These are phyloP conservation scores for Steatocranus sp. DNA, from an alignment of 2,797 vertebrate genomes.

Conservation along the genomic window DNA sequence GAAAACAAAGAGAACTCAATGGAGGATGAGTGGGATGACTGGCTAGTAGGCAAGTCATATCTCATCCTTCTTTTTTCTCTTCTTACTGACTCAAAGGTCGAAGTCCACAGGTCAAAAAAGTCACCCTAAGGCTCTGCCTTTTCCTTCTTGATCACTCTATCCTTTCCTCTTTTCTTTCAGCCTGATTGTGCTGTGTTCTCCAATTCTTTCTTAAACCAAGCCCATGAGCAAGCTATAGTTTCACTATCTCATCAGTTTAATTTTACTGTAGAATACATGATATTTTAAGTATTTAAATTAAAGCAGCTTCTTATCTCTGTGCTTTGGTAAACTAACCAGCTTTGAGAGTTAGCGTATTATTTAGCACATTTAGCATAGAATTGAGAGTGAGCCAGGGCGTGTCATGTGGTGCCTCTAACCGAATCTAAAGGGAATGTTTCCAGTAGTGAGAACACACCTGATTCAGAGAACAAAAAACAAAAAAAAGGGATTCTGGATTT, in stretches of 20 bases:
- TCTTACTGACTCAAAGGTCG: constrained; percentile 41
- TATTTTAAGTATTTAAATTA: neutral
- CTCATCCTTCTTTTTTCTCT: constrained; percentile 5
- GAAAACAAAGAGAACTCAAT: neutral
- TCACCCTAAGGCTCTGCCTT: neutral
- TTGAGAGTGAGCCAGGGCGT: rapidly evolving
- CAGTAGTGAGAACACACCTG: neutral
- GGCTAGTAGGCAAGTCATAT: constrained; percentile 19
- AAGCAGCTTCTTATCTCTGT: neutral
- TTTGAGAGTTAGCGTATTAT: neutral
- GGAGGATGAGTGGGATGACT: constrained; percentile 7
- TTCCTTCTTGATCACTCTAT: neutral
- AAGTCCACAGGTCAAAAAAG: constrained; percentile 7
- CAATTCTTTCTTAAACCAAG: neutral
- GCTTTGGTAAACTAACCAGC: rapidly evolving
- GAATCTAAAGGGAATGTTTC: neutral
- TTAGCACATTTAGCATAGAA: neutral
- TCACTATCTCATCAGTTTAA: neutral
- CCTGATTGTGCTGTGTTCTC: neutral
- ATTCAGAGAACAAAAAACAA: neutral
- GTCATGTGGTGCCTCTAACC: neutral
- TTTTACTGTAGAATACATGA: neutral
- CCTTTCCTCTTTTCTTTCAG: neutral
- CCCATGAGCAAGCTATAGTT: neutral
- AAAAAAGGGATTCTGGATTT: neutral